Evolutionary conservation across 1,140 invertebrate species (phyloP), one percentile per base, ranked within the genome.

Genomic region (Dryas iulia): DNA sequence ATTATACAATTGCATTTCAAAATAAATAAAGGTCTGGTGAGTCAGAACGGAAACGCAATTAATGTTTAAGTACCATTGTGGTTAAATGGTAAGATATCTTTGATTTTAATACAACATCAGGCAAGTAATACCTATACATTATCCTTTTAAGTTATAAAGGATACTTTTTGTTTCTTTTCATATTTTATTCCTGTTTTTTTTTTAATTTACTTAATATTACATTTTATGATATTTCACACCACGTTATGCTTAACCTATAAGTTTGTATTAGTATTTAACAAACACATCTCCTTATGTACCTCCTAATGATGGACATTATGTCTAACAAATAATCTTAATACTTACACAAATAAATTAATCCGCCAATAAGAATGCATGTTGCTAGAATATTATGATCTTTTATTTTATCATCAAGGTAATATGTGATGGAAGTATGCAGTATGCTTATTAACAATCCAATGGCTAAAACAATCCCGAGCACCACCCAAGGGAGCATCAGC

Each of bases 401-500:
- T 12, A 47, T 47, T 21, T 47, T 47, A 21, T 93, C 86, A 59
- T 95, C 93, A 35, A 95, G 92, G 80, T 95, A 96, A 82, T 95
- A 94, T 26, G 94, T 94, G 63, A 96, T 94, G 11, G 94, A 93
- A 1, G 95, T 97, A 76, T 96, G 96, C 30, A 97, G 93, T 21
- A 96, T 93, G 62, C 95, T 96, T 64, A 97, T 94, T 21, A 96
- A 84, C 52, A 96, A 80, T 5, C 94, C 95, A 63, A 97, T 93
- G 0, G 94, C 94, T 28, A 97, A 90, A 92, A 97, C 95, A 30
- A 96, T 94, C 0, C 95, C 96, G 23, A 97, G 87, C 24, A 96
- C 93, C 12, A 97, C 95, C 95, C 95, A 97, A 26, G 96, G 96
- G 21, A 96, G 90, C 96, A 97, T 96, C 71, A 96, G 86, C 86